Evolutionary conservation across 1,140 invertebrate species (phyloP), one percentile per base, ranked within the genome.

Genomic region (Drosophila subobscura): DNA sequence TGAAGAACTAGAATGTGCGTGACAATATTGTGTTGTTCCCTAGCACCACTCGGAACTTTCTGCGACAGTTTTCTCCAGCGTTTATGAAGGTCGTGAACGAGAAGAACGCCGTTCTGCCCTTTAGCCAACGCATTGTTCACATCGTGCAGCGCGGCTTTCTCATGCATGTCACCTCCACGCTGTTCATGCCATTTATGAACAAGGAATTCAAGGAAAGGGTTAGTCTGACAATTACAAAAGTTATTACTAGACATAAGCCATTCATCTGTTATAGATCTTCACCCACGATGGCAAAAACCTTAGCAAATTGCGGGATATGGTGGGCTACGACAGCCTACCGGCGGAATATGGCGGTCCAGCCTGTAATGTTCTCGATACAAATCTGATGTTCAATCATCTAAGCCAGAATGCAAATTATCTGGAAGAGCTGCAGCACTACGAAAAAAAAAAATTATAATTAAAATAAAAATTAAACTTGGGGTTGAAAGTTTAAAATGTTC

Each of bases 131-230:
- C 0, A 63, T 85, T 16, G 77, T 91, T 2, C 90, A 91, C 27
- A 73, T 91, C 3, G 79, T 91, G 5, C 86, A 91, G 22, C 76
- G 79, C 0, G 89, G 89, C 5, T 85, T 91, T 27, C 59, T 91
- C 2, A 86, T 91, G 83, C 85, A 89, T 47, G 65, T 89, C 1
- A 89, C 90, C 0, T 70, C 75, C 1, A 79, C 83, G 2, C 42
- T 91, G 5, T 77, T 91, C 47, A 76, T 91, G 67, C 90, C 90
- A 4, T 90, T 91, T 4, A 85, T 91, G 72, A 88, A 77, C 42
- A 91, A 89, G 57, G 81, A 89, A 12, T 90, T 91, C 7, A 91
- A 91, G 47, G 90, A 89, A 33, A 68, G 65, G 7, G 89, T 91
- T 65, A 66, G 70, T 33, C 0, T 29, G 4, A 8, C 8, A 33